A percentile compares a stretch with the other conserved stretches of the same genome.
phyloP scores from a whole-genome alignment of 2,888 invertebrate genomes.

The Bursaphelenchus okinawaensis region DNA sequence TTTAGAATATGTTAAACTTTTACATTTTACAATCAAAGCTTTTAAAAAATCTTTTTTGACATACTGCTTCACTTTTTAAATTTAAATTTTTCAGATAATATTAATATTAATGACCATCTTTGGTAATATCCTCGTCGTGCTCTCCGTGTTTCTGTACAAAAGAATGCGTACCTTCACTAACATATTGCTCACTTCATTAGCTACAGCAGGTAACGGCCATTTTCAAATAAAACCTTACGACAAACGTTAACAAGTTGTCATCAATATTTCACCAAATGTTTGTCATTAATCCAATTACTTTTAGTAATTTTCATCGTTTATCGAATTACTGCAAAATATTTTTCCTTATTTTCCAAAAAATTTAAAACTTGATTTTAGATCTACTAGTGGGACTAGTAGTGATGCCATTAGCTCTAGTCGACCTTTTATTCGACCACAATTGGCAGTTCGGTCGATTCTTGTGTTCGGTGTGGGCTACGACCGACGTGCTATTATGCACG shows the following conservation, averaged over 20 bases:
- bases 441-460: constrained; percentile 53
- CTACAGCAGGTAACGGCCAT: constrained; percentile 57
- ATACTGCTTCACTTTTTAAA: too few relatives aligned
- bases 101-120: constrained; percentile 55
- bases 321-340: too few relatives aligned
- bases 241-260: too few relatives aligned
- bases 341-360: constrained; percentile 5
- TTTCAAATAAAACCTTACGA: too few relatives aligned
- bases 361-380: constrained; percentile 33
- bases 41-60: too few relatives aligned
- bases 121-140: constrained; percentile 58
- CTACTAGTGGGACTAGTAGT: constrained; percentile 58
- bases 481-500: constrained; percentile 57
- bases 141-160: constrained; percentile 58
- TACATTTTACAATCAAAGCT: too few relatives aligned
- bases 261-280: too few relatives aligned
- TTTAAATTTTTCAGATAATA: constrained; percentile 52
- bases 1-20: too few relatives aligned
- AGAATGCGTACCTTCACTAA: constrained; percentile 60
- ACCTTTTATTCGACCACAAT: constrained; percentile 56
- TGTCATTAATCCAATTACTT: too few relatives aligned
- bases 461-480: constrained; percentile 54
- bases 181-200: constrained; percentile 58
- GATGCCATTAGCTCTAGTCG: constrained; percentile 58
- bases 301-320: too few relatives aligned